phyloP scores from a whole-genome alignment of 2,888 invertebrate species.

The Congeria kusceri region DNA sequence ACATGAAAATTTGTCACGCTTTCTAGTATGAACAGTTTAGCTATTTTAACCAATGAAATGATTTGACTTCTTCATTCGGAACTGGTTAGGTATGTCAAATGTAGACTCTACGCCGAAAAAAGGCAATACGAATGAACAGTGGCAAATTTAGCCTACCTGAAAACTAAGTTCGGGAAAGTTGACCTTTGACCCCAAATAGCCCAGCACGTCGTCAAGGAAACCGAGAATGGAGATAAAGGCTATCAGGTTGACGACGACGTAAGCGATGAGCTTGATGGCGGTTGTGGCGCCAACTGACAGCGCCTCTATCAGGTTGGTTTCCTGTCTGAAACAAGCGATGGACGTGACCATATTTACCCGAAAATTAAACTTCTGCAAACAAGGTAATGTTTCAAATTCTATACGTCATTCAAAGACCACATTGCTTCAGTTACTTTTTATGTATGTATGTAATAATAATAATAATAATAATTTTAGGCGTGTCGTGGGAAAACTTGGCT shows the following conservation, averaged over 20 bases:
- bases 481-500: too few relatives aligned
- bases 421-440: too few relatives aligned
- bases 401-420: too few relatives aligned
- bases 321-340: slow-evolving; percentile 87
- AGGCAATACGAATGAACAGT: too few relatives aligned
- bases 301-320: slow-evolving; percentile 94
- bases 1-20: too few relatives aligned
- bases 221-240: slow-evolving; percentile 95
- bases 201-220: slow-evolving; percentile 92
- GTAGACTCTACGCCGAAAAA: neutral
- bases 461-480: too few relatives aligned
- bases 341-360: too few relatives aligned
- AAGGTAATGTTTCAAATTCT: too few relatives aligned
- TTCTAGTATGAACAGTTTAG: too few relatives aligned
- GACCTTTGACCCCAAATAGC: slow-evolving; percentile 87
- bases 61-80: neutral
- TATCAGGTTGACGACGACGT: slow-evolving; percentile 96
- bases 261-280: slow-evolving; percentile 92
- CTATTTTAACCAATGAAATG: too few relatives aligned
- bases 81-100: neutral
- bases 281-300: slow-evolving; percentile 94
- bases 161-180: slow-evolving; percentile 88
- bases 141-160: slow-evolving; percentile 84
- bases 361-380: too few relatives aligned
- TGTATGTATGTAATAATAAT: too few relatives aligned